Evolutionary conservation across 2,888 invertebrate genomes (phyloP).

Genomic region (Machimus rusticus): DNA sequence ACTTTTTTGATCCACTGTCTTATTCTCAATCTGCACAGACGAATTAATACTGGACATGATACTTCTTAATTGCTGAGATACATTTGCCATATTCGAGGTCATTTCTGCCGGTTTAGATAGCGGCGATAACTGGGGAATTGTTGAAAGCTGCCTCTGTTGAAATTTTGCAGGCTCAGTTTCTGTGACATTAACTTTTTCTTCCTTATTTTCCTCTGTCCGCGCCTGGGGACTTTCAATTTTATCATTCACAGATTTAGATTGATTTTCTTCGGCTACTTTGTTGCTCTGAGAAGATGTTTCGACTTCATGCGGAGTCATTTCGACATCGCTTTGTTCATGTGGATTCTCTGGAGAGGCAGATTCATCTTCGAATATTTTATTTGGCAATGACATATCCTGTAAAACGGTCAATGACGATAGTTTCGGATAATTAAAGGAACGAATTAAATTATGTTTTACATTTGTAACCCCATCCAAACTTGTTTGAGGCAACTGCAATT

Average conservation of each 20-base stretch:
- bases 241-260: not conserved
- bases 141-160: slow-evolving; percentile 63
- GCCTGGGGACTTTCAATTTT: not conserved
- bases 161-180: not conserved
- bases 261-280: not conserved
- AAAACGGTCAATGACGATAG: slow-evolving; percentile 67
- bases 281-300: slow-evolving; percentile 21
- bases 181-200: not conserved
- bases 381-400: slow-evolving; percentile 69
- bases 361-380: slow-evolving; percentile 74
- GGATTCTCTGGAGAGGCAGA: slow-evolving; percentile 68
- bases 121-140: slow-evolving; percentile 74
- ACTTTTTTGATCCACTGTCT: not conserved
- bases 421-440: slow-evolving; percentile 60
- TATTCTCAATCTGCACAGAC: not conserved
- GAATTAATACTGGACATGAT: slow-evolving; percentile 68
- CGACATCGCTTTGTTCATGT: slow-evolving; percentile 9
- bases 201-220: not conserved
- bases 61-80: slow-evolving; percentile 72
- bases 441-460: slow-evolving; percentile 55
- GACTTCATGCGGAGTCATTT: slow-evolving; percentile 10
- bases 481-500: slow-evolving; percentile 55
- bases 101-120: slow-evolving; percentile 76
- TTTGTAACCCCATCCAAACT: slow-evolving; percentile 60
- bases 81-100: slow-evolving; percentile 76